Percentiles rank a stretch among this genome's conserved stretches.
Conservation (phyloP, 2,113 vertebrate genomes). For the Cacatua alba region DNA sequence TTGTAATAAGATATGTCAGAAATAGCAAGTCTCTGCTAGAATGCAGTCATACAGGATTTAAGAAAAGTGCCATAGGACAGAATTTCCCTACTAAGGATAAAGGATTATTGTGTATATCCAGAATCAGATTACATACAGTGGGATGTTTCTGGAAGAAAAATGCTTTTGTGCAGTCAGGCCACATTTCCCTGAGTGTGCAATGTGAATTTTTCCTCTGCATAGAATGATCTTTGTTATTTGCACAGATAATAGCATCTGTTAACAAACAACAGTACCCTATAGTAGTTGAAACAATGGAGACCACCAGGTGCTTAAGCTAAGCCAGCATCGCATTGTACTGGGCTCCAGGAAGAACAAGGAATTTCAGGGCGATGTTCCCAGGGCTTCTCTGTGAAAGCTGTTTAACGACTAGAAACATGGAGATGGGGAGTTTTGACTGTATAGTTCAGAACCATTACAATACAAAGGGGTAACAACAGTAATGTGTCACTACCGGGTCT, state of each 20-base stretch:
- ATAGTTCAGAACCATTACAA: neutral
- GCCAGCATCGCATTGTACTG: neutral
- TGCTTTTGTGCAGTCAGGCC: neutral
- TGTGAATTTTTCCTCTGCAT: neutral
- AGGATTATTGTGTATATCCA: neutral
- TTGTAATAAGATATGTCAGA: neutral
- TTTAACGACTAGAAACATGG: neutral
- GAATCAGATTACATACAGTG: neutral
- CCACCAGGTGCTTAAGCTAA: neutral
- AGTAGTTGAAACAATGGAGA: neutral
- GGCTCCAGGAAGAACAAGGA: neutral
- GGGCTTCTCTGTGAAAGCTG: neutral
- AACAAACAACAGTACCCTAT: neutral
- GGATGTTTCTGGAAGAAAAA: neutral
- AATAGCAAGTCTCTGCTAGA: neutral
- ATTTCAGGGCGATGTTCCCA: neutral
- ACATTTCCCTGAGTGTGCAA: rapidly evolving
- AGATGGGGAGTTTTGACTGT: neutral
- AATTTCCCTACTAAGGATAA: neutral
- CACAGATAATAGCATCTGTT: neutral
- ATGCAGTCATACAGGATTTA: neutral
- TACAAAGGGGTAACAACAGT: neutral
- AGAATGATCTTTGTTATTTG: neutral
- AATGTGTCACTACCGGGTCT: neutral
- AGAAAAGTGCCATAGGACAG: neutral